Percentiles rank a stretch among this genome's conserved stretches.
These are phyloP conservation scores for Stictocephala bisonia DNA, from an alignment of 2,888 invertebrate genomes.

Conservation along the genomic window DNA sequence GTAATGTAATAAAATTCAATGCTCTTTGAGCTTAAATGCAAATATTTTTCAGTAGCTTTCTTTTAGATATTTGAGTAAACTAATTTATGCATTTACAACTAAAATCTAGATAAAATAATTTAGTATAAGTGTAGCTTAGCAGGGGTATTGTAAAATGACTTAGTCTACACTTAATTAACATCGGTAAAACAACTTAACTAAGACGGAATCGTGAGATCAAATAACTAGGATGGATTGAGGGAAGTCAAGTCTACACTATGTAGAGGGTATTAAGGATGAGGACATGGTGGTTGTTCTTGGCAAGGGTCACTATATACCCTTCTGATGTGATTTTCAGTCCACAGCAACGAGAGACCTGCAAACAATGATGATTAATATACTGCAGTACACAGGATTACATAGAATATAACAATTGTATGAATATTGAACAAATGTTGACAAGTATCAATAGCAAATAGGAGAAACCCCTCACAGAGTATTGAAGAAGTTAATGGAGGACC, in stretches of 20 bases:
- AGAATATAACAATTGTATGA: no score
- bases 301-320: slow-evolving; percentile 95
- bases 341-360: slow-evolving; percentile 97
- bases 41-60: no score
- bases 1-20: slow-evolving; percentile 22
- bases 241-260: slow-evolving; percentile 72
- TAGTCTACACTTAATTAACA: slow-evolving; percentile 33
- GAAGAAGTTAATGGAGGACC: no score
- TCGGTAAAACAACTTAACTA: slow-evolving; percentile 20
- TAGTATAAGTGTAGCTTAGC: slow-evolving; percentile 24
- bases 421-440: background rate
- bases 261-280: slow-evolving; percentile 94
- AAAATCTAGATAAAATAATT: no score
- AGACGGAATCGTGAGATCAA: slow-evolving; percentile 49
- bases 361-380: no score
- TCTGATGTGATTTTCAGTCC: slow-evolving; percentile 97
- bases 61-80: no score
- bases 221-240: background rate
- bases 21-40: slow-evolving; percentile 35
- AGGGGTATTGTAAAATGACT: slow-evolving; percentile 31
- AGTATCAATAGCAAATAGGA: background rate
- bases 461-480: no score
- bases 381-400: no score
- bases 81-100: no score
- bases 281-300: slow-evolving; percentile 99